Conservation (phyloP, 2,888 invertebrate species). For the Anaspis maculata region DNA sequence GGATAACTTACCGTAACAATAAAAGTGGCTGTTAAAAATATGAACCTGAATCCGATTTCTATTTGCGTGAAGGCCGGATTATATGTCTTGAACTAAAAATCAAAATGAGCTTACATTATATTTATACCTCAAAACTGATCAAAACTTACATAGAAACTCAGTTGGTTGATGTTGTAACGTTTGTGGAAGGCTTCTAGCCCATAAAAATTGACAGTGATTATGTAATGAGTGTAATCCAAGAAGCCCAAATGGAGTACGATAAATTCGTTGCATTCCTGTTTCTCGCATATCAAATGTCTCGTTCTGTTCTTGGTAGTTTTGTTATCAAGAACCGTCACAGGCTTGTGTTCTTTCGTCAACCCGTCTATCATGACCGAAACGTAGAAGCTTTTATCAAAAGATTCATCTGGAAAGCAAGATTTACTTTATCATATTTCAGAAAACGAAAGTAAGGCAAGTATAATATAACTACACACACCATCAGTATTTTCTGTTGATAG, state of each 20-base stretch:
- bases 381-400: constrained; percentile 82
- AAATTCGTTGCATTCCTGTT: constrained; percentile 78
- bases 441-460: background rate
- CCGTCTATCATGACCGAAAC: constrained; percentile 80
- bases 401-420: constrained; percentile 67
- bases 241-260: constrained; percentile 84
- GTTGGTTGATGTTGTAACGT: constrained; percentile 73
- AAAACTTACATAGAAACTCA: constrained; percentile 72
- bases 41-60: constrained; percentile 94
- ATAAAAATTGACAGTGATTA: constrained; percentile 74
- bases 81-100: constrained; percentile 84
- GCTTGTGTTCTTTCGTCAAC: constrained; percentile 64
- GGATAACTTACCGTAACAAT: constrained; percentile 68
- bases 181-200: constrained; percentile 79
- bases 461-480: constrained; percentile 46
- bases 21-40: constrained; percentile 83
- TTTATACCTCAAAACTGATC: too few relatives aligned
- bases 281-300: constrained; percentile 71
- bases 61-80: constrained; percentile 94
- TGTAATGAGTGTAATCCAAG: constrained; percentile 80
- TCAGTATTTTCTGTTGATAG: constrained; percentile 76
- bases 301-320: constrained; percentile 70
- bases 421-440: background rate
- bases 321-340: constrained; percentile 56
- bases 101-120: constrained; percentile 8